Percentiles rank a stretch among this genome's conserved stretches.
Evolutionary conservation across 1,140 invertebrate species (phyloP).

Genomic region (Thereuonema tuberculata): DNA sequence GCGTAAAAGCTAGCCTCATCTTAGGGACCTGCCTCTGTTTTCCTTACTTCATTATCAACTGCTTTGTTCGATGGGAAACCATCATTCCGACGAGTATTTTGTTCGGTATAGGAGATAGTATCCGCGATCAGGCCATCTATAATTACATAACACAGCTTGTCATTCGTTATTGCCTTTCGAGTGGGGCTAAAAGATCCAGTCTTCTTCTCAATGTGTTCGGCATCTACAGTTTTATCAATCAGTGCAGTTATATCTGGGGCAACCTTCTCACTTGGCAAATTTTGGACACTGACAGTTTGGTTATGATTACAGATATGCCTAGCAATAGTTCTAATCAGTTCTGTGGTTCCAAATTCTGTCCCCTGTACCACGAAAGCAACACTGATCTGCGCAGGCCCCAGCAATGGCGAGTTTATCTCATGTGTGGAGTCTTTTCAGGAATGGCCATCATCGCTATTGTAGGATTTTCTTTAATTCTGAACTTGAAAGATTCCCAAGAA

Average conservation of each 20-base stretch:
- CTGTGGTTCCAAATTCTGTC: not conserved
- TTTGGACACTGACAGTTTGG: not conserved
- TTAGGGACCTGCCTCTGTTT: not conserved
- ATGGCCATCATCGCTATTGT: not conserved
- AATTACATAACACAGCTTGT: not conserved
- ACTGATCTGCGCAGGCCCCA: not conserved
- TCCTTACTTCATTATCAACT: slow-evolving; percentile 1
- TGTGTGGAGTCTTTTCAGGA: not conserved
- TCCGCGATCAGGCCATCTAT: not conserved
- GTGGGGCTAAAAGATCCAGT: not conserved
- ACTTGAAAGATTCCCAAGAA: not conserved
- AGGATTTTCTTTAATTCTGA: not conserved
- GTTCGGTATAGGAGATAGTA: not conserved
- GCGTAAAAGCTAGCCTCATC: not conserved
- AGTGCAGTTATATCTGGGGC: not conserved
- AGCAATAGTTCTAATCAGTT: not conserved
- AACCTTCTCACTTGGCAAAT: not conserved
- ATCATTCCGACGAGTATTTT: not conserved
- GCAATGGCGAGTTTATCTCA: not conserved
- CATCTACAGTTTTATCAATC: not conserved
- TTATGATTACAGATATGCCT: not conserved
- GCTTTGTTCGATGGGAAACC: not conserved
- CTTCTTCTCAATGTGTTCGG: not conserved
- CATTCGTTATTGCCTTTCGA: not conserved
- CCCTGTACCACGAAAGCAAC: not conserved